These are phyloP conservation scores for Microctonus hyperodae DNA, from an alignment of 2,888 invertebrate species.

Conservation along the genomic window DNA sequence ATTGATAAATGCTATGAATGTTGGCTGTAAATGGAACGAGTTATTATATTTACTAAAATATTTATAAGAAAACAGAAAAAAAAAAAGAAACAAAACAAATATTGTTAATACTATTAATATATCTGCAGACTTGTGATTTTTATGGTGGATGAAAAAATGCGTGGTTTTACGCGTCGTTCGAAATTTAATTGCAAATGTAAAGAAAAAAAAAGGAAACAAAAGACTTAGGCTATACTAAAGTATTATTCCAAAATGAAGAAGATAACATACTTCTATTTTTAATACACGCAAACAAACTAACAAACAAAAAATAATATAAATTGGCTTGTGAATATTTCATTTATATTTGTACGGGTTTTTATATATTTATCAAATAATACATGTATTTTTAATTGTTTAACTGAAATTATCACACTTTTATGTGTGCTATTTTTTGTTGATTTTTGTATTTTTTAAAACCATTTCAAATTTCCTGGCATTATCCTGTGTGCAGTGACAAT, in stretches of 20 bases:
- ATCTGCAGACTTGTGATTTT: constrained; percentile 41
- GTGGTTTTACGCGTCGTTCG: constrained; percentile 38
- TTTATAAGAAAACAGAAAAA: constrained; percentile 26
- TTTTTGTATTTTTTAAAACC: not conserved
- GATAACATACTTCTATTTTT: constrained; percentile 50
- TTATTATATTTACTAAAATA: not conserved
- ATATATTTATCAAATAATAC: constrained; percentile 43
- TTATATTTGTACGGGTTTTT: constrained; percentile 58
- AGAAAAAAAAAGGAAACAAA: constrained; percentile 30
- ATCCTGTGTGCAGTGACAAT: not conserved
- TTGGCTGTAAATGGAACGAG: not conserved
- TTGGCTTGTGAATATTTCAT: constrained; percentile 56
- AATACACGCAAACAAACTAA: constrained; percentile 46
- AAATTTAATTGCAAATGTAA: constrained; percentile 34
- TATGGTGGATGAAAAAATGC: not conserved
- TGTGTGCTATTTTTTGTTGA: not conserved
- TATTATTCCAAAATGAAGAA: constrained; percentile 39
- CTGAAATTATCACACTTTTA: constrained; percentile 10
- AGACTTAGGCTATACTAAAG: constrained; percentile 30
- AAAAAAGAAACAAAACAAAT: constrained; percentile 8
- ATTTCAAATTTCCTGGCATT: not conserved
- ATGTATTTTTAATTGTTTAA: constrained; percentile 40
- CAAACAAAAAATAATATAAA: constrained; percentile 32
- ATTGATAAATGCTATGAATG: constrained; percentile 47
- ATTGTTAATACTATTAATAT: constrained; percentile 34